These are phyloP conservation scores for Periparus ater DNA, from an alignment of 2,797 vertebrate genomes.

Conservation along the genomic window DNA sequence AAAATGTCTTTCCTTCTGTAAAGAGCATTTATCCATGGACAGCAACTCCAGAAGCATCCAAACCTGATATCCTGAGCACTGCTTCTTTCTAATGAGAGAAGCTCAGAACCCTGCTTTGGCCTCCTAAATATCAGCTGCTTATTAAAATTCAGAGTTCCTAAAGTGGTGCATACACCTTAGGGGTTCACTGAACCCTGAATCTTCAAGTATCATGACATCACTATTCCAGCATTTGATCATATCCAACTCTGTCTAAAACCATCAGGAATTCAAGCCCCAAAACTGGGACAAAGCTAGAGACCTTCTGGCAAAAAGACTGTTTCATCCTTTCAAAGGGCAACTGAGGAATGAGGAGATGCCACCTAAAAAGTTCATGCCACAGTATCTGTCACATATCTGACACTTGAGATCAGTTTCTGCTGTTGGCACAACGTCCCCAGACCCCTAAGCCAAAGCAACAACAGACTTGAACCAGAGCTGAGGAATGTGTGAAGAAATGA, in stretches of 20 bases:
- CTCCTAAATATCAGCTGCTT: not conserved
- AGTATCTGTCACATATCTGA: not conserved
- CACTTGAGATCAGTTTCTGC: not conserved
- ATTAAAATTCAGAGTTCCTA: not conserved
- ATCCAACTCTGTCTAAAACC: not conserved
- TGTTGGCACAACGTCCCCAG: not conserved
- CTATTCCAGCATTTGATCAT: not conserved
- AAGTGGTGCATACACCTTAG: not conserved
- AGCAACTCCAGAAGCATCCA: not conserved
- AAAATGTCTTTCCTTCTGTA: not conserved
- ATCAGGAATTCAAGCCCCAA: not conserved
- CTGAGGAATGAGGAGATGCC: not conserved
- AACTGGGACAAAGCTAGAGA: not conserved
- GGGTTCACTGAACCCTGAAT: not conserved
- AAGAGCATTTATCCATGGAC: not conserved
- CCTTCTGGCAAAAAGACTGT: not conserved
- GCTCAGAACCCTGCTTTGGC: not conserved
- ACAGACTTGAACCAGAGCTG: not conserved
- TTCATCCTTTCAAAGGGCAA: not conserved
- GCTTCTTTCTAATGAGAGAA: not conserved
- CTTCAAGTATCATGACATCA: not conserved
- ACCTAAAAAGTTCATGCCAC: not conserved
- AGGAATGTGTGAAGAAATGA: not conserved
- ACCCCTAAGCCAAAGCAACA: not conserved
- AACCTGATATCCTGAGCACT: not conserved